These are phyloP conservation scores for Ornithorhynchus anatinus DNA, from an alignment of 2,113 vertebrate genomes.

Conservation along the genomic window DNA sequence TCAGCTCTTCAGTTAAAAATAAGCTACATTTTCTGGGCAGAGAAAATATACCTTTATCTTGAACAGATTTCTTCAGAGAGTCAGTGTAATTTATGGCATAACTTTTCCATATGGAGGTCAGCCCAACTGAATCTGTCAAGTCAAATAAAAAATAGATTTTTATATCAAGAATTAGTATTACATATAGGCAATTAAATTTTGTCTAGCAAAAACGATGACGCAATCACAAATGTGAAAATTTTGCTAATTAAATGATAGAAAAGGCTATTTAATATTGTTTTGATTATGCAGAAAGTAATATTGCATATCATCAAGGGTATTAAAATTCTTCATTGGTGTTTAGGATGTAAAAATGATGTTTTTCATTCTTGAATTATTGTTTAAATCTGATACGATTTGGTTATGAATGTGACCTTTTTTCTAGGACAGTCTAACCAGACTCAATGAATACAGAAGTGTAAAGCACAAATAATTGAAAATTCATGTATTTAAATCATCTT, in stretches of 20 bases:
- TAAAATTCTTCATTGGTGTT: background rate
- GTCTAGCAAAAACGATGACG: background rate
- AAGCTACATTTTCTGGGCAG: too few relatives aligned
- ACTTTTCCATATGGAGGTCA: conserved; percentile 15
- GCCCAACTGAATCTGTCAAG: background rate
- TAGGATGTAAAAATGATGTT: background rate
- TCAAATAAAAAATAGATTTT: background rate
- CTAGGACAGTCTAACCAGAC: too few relatives aligned
- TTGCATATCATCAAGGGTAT: background rate
- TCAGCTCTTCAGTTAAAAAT: too few relatives aligned
- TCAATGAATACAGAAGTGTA: too few relatives aligned
- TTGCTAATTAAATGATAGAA: too few relatives aligned
- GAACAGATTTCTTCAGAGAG: background rate
- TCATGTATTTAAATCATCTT: too few relatives aligned
- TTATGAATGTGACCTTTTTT: too few relatives aligned
- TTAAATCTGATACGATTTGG: too few relatives aligned
- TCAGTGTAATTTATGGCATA: background rate
- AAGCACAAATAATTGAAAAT: too few relatives aligned
- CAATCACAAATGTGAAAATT: too few relatives aligned
- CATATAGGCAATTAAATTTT: background rate
- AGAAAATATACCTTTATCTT: too few relatives aligned
- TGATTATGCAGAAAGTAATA: background rate
- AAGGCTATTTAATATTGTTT: background rate
- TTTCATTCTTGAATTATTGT: background rate
- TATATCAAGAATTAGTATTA: background rate